Evolutionary conservation across 2,797 vertebrate species (phyloP), one percentile per base, ranked within the genome.

Genomic region (Chrysocyon brachyurus): DNA sequence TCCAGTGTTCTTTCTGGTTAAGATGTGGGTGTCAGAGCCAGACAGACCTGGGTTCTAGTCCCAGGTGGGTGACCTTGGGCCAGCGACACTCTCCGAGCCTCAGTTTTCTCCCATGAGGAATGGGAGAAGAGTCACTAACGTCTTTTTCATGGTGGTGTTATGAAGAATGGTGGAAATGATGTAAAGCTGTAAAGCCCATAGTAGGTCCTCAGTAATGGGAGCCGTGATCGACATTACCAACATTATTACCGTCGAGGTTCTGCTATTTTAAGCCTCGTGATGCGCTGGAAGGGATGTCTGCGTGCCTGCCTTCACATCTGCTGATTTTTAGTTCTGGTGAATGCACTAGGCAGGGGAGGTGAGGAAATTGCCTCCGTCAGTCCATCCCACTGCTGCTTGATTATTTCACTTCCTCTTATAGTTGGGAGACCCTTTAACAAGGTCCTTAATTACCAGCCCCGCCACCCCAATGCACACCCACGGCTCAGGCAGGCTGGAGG

Each of bases 301-400:
- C 0, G 0, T 1, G 24, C 5, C 12, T 0, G 12, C 22, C 57
- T 57, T 56, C 54, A 6, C 17, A n/a, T 2, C 0, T 5, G 12
- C 77, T 33, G 31, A 11, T 72, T 33, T 56, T n/a, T 15, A 3
- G 59, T 26, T 87, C 61, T 24, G 59, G 66, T 56, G 83, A 40
- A 16, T 0, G 2, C 28, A 11, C 52, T 16, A 28, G 46, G 77
- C 33, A 49, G 31, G 21, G 77, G 17, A 26, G 54, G 31, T 22
- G 78, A 86, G 56, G 49, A 70, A 9, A 19, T 73, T n/a, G n/a
- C 17, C 5, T 6, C 7, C 9, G 3, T n/a, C 2, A 36, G 83
- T 24, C 68, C 6, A 1, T 36, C 52, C 66, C 5, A 4, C 72
- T 31, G 63, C 24, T 31, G 1, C 46, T 92, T 64, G 12, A 68